phyloP scores from a whole-genome alignment of 1,140 invertebrate genomes.

The Cyphomyrmex costatus region DNA sequence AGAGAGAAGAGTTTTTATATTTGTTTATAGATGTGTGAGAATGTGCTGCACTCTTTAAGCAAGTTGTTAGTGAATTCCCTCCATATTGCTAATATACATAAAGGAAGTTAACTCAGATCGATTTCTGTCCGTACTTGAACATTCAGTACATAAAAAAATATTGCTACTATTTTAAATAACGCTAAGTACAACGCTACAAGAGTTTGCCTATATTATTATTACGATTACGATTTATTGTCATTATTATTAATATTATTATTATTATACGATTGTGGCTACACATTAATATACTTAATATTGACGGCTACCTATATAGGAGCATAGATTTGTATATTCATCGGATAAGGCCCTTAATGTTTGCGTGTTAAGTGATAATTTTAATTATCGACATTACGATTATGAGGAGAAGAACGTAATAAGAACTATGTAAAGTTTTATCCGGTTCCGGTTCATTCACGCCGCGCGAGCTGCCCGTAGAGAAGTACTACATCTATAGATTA shows the following conservation, averaged over 20 bases:
- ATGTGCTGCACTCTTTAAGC: conserved; percentile 80
- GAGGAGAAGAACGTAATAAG: neutral
- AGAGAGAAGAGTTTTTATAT: conserved; percentile 83
- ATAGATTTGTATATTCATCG: conserved; percentile 85
- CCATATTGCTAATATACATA: conserved; percentile 83
- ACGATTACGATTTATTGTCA: conserved; percentile 75
- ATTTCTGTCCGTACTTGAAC: conserved; percentile 84
- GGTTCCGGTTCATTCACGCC: conserved; percentile 52
- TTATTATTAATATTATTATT: conserved; percentile 73
- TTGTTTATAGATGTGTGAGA: conserved; percentile 84
- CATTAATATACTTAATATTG: conserved; percentile 72
- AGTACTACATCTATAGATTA: conserved; percentile 67
- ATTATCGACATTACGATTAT: conserved; percentile 74
- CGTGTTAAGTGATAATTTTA: conserved; percentile 79
- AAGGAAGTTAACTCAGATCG: conserved; percentile 74
- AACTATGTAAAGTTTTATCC: conserved; percentile 77
- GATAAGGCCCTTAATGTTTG: conserved; percentile 81
- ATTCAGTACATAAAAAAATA: conserved; percentile 79
- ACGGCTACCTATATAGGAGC: conserved; percentile 62
- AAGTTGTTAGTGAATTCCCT: conserved; percentile 86
- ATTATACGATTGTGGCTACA: conserved; percentile 71
- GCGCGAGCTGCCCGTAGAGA: conserved; percentile 67
- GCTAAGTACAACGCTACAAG: conserved; percentile 85
- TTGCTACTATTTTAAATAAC: conserved; percentile 86
- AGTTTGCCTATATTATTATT: conserved; percentile 83